These are phyloP conservation scores for Istiophorus platypterus DNA, from an alignment of 2,113 vertebrate genomes.

Conservation along the genomic window DNA sequence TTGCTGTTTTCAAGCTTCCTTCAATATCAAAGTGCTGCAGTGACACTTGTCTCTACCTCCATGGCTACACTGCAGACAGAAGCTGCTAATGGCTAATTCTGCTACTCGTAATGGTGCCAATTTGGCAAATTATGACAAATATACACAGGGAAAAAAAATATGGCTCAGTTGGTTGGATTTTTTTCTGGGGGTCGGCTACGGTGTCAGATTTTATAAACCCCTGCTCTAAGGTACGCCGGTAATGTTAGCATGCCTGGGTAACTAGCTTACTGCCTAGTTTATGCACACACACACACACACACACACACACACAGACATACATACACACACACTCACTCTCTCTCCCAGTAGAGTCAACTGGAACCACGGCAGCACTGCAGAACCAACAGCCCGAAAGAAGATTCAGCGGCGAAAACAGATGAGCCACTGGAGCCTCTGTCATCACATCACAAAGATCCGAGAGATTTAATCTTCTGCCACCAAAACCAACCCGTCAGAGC, in stretches of 20 bases:
- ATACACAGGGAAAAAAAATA: too few relatives aligned
- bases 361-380: too few relatives aligned
- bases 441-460: neutral
- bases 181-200: too few relatives aligned
- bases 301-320: neutral
- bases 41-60: too few relatives aligned
- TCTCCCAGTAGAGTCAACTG: too few relatives aligned
- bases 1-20: too few relatives aligned
- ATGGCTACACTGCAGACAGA: neutral
- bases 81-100: neutral
- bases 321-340: too few relatives aligned
- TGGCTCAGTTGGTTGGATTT: too few relatives aligned
- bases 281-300: neutral
- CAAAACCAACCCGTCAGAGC: conserved; percentile 25
- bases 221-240: neutral
- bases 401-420: neutral
- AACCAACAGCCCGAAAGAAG: neutral
- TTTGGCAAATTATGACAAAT: too few relatives aligned
- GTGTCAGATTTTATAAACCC: neutral
- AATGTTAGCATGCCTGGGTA: neutral
- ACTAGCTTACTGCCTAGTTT: too few relatives aligned
- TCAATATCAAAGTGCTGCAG: too few relatives aligned
- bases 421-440: neutral
- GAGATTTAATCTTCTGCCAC: conserved; percentile 2
- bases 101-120: too few relatives aligned